Conservation (phyloP, 2,797 vertebrate genomes). For the Cossypha niveicapilla region DNA sequence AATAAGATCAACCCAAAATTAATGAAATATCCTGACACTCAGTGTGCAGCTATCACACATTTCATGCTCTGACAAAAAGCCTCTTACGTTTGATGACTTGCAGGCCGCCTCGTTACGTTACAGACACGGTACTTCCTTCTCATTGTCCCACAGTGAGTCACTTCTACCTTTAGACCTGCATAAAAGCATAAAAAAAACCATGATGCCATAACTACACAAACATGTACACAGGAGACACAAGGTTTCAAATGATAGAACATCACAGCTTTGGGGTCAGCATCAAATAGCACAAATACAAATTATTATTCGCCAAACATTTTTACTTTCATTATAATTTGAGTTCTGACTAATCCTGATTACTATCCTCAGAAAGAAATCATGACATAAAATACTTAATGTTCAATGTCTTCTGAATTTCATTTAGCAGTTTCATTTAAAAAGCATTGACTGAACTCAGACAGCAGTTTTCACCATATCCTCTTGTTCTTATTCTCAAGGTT, state of each 20-base stretch:
- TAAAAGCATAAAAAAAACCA: conserved; percentile 31
- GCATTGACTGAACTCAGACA: background rate
- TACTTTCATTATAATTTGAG: background rate
- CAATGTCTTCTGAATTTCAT: background rate
- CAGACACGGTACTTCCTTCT: conserved; percentile 98
- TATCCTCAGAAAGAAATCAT: background rate
- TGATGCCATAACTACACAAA: background rate
- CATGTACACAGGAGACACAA: background rate
- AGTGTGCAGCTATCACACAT: background rate
- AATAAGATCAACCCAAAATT: background rate
- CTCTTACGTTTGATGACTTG: conserved; percentile 98
- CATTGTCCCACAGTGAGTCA: conserved; percentile 99
- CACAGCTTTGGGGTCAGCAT: background rate
- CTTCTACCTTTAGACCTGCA: conserved; percentile 98
- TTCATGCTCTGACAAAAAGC: background rate
- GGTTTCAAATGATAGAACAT: background rate
- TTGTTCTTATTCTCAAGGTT: background rate
- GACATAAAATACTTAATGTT: background rate
- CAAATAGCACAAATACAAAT: background rate
- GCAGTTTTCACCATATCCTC: background rate
- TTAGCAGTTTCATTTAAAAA: background rate
- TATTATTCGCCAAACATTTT: background rate
- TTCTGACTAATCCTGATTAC: background rate
- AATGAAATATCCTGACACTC: background rate
- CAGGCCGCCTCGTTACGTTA: conserved; percentile 94